Evolutionary conservation across 1,140 invertebrate species (phyloP), one percentile per base, ranked within the genome.

Genomic region (Zaprionus africanus): DNA sequence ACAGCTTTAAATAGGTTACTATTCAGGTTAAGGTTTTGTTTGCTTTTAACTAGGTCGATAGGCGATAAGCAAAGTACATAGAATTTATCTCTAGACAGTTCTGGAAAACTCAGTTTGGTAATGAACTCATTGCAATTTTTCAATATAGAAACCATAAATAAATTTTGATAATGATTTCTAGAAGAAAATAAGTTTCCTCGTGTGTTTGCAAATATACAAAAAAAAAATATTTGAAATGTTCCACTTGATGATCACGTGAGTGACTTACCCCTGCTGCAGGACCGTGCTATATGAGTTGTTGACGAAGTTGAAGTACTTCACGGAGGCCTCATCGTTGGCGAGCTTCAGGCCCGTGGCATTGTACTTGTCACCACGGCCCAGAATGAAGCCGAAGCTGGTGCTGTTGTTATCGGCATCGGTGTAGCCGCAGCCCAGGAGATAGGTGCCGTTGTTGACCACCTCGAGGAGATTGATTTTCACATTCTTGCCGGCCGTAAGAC

Each of bases 401-500:
- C 12, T 17, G 1, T 0, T 1, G 5, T 87, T 28, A 0, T 0
- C 1, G 12, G 63, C n/a, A 43, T 75, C 22, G n/a, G 68, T 79
- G 19, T 79, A 90, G 19, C 63, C 69, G 57, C 85, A 90, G 13
- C 85, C 85, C 5, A 72, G 0, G 13, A 90, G 2, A 15, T 69
- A 85, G 4, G 56, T 79, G 26, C 5, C 12, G 54, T 70, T 66
- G 13, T 70, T 66, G 13, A 56, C n/a, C 6, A 51, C 2, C 7
- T 57, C 2, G 43, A 88, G 66, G 13, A 88, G 36, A 64, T 88
- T 88, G 5, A 79, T 61, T 26, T 34, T 34, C n/a, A 61, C 56
- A 0, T 11, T 9, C 22, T 38, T 11, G 2, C 6, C 12, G 0
- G 19, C 13, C 3, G 34, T 24, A 6, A 85, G 56, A 26, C n/a